Evolutionary conservation across 2,888 invertebrate genomes (phyloP).

Genomic region (Bembecia ichneumoniformis): DNA sequence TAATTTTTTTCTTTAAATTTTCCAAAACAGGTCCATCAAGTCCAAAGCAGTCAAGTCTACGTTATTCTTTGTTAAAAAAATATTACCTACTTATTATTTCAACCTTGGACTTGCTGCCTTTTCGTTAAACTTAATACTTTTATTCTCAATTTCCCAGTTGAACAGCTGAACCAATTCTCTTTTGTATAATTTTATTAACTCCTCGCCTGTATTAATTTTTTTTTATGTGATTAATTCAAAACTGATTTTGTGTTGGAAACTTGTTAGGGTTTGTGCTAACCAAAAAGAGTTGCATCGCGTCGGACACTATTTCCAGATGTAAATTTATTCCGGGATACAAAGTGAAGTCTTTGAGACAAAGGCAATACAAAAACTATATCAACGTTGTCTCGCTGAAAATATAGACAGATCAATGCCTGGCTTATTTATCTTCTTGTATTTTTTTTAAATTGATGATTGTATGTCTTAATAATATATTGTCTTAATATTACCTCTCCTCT

Average conservation of each 20-base stretch:
- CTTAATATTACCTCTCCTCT: too few relatives aligned
- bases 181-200: slow-evolving; percentile 4
- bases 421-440: slow-evolving; percentile 25
- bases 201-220: slow-evolving; percentile 7
- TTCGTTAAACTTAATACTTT: too few relatives aligned
- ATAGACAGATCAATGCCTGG: slow-evolving; percentile 34
- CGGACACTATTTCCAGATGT: slow-evolving; percentile 54
- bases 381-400: slow-evolving; percentile 37
- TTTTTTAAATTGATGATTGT: slow-evolving; percentile 9
- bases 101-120: too few relatives aligned
- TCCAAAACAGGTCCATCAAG: too few relatives aligned
- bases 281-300: slow-evolving; percentile 46
- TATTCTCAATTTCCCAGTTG: too few relatives aligned
- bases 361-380: slow-evolving; percentile 44
- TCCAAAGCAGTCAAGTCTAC: too few relatives aligned
- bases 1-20: too few relatives aligned
- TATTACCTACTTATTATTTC: too few relatives aligned
- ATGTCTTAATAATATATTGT: too few relatives aligned
- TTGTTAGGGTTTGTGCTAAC: slow-evolving; percentile 37
- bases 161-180: too few relatives aligned
- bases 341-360: slow-evolving; percentile 18
- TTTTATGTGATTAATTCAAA: slow-evolving; percentile 27
- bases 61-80: too few relatives aligned
- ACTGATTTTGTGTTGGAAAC: slow-evolving; percentile 43
- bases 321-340: slow-evolving; percentile 61